Base-by-base conservation (phyloP, 37 sponge, comb jelly and placozoan genomes). In the Cladorhizidae sp. region DNA sequence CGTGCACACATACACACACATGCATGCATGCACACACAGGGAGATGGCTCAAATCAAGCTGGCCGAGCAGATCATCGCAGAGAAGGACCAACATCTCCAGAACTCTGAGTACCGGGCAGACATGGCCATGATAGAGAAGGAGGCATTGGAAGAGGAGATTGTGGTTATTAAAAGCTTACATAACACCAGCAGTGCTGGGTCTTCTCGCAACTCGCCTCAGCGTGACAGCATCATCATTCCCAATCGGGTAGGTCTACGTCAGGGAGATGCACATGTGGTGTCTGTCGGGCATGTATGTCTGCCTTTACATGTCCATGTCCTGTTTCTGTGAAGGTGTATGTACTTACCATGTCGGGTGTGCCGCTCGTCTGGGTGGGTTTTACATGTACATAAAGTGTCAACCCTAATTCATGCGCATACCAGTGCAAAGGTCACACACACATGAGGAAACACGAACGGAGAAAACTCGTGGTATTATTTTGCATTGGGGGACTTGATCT, bases 31-130 rank as follows among this genome's bases (percentile, higher is more conserved):
- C 49, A 45, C 31, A 35, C 36, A 65, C 36, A 76, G 93, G 45
- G 93, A 92, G 32, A 64, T 72, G 26, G 93, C 93, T 33, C 81
- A 83, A 64, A 72, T 92, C 58, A 52, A 68, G 61, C 74, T 92
- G 71, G 93, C 89, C 1, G 93, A 92, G 74, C 72, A 74, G 78
- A 79, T 86, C n/a, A 67, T 92, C 22, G 55, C 72, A 40, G 93
- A 92, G 85, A 79, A 68, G 40, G 89, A 92, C 0, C 82, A 83
- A 9, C 74, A 85, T 18, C 69, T 88, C 14, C 80, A 73, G n/a
- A 69, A 51, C 3, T 76, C 84, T 28, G 85, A 85, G 67, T 81
- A 85, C 22, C 57, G 78, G 0, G 93, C 75, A 0, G 86, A 81
- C 33, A 69, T 69, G 65, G 83, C 79, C 1, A 40, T 80, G 40